These are phyloP conservation scores for Spermophilus dauricus DNA, from an alignment of 2,113 vertebrate genomes.

Conservation along the genomic window DNA sequence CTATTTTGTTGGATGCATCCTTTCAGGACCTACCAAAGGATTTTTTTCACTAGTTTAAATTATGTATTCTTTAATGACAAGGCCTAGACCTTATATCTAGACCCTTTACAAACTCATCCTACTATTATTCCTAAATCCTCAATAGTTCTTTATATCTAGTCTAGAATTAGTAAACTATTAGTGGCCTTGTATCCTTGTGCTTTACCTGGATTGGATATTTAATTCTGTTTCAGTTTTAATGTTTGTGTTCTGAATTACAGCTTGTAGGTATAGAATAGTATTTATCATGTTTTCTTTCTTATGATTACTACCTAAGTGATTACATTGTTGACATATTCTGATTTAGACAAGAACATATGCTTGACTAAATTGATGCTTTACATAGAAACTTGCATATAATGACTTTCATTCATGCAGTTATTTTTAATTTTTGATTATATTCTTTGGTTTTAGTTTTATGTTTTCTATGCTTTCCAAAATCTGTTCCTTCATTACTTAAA, in stretches of 20 bases:
- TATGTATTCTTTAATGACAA: not conserved
- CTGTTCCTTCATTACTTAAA: constrained; percentile 53
- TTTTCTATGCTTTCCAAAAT: constrained; percentile 59
- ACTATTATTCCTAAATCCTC: not conserved
- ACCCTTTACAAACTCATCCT: not conserved
- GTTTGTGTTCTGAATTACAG: constrained; percentile 55
- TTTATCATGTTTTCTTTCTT: constrained; percentile 75
- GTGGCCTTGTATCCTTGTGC: not conserved
- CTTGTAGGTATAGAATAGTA: constrained; percentile 58
- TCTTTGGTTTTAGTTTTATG: constrained; percentile 64
- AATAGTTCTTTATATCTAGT: not conserved
- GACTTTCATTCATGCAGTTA: constrained; percentile 68
- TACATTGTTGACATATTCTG: constrained; percentile 67
- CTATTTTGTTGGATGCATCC: not conserved
- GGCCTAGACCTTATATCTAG: not conserved
- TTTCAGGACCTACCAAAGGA: not conserved
- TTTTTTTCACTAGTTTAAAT: constrained; percentile 11
- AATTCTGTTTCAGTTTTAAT: constrained; percentile 29
- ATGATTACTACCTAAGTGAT: constrained; percentile 70
- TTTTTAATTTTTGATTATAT: constrained; percentile 75
- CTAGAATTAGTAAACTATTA: constrained; percentile 1
- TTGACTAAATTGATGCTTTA: constrained; percentile 67
- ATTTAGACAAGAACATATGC: constrained; percentile 79
- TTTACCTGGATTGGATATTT: not conserved
- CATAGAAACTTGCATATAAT: constrained; percentile 68